Percentiles rank a stretch among this genome's conserved stretches.
Conservation (phyloP, 1,140 invertebrate genomes). For the Zophobas atratus region DNA sequence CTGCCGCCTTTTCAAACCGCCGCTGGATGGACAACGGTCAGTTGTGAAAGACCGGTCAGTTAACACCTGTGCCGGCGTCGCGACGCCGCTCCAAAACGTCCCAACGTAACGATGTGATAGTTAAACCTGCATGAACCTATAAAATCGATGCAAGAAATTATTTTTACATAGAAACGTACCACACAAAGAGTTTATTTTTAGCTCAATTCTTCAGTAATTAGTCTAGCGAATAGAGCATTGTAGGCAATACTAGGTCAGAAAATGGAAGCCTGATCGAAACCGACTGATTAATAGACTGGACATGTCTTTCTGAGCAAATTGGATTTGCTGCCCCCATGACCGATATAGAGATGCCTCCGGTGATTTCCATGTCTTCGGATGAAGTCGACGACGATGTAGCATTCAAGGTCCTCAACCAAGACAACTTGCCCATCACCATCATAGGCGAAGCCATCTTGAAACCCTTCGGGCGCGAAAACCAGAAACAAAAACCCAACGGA, state of each 20-base stretch:
- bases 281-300: background rate
- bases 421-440: slow-evolving; percentile 64
- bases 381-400: slow-evolving; percentile 66
- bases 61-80: slow-evolving; percentile 17
- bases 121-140: background rate
- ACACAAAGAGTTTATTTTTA: slow-evolving; percentile 30
- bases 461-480: slow-evolving; percentile 62
- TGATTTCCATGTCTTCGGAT: slow-evolving; percentile 62
- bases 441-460: slow-evolving; percentile 64
- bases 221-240: background rate
- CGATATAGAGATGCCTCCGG: slow-evolving; percentile 35
- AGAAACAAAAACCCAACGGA: slow-evolving; percentile 68
- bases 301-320: background rate
- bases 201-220: slow-evolving; percentile 6
- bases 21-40: slow-evolving; percentile 45
- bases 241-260: background rate
- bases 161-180: slow-evolving; percentile 15
- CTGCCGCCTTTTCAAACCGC: slow-evolving; percentile 10
- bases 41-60: slow-evolving; percentile 35
- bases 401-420: slow-evolving; percentile 71
- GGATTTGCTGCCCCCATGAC: slow-evolving; percentile 23
- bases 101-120: slow-evolving; percentile 26
- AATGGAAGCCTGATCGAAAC: slow-evolving; percentile 2
- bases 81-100: slow-evolving; percentile 16
- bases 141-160: background rate